Base-by-base conservation (phyloP, 1,140 invertebrate genomes). In the Vanessa atalanta region DNA sequence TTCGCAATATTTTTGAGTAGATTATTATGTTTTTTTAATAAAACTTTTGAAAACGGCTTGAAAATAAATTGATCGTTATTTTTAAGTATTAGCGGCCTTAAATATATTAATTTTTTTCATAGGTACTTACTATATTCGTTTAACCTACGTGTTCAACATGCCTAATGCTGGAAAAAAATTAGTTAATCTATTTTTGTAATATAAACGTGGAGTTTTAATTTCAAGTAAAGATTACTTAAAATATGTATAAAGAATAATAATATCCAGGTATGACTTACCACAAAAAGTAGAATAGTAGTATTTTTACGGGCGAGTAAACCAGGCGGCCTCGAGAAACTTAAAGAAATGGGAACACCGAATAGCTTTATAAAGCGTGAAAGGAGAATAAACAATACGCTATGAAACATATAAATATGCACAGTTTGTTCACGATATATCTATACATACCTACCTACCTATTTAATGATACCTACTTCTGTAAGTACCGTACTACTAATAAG, bases 331-430 rank as follows among this genome's bases (percentile, higher is more conserved):
- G 64, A 23, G 48, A 65, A 75, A 75, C 73, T 66, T 75, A 75
- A 75, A 75, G 73, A 70, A 75, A 75, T 61, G 73, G 64, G 73
- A 75, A 71, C 73, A 70, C 68, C 73, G 63, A 43, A 37, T 64
- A 55, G 51, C 47, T 66, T 66, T 70, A 67, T 47, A 70, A 75
- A 75, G 68, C 51, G 31, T 43, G 61, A n/a, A 65, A 74, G 51
- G 47, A 65, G 61, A 55, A 68, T 47, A 65, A 64, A 72, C 61
- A 65, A 65, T 72, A 72, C 20, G 60, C 55, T 43, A 55, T 61
- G 67, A 26, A 60, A 60, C 50, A 37, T 47, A 69, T 43, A 69
- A 69, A 69, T 69, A 43, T 69, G 50, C 31, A 60, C 20, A 60
- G 23, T 26, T 60, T 60, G 55, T 23, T 31, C 55, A 60, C 20